Conservation (phyloP, 2,888 invertebrate species). For the Baccha elongata region DNA sequence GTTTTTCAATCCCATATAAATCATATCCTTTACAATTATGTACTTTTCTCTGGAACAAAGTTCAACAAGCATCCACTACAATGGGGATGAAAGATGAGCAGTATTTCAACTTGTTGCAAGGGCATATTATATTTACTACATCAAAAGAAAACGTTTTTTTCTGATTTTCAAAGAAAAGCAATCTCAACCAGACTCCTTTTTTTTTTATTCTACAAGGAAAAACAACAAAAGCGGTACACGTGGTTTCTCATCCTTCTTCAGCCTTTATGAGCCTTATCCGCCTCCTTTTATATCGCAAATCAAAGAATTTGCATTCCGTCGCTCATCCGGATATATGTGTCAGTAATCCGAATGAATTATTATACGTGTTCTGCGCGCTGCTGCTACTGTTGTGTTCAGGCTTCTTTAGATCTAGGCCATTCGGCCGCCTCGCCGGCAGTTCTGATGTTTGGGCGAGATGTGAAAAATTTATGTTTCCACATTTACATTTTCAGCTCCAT, state of each 20-base stretch:
- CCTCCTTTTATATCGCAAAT: conserved; percentile 28
- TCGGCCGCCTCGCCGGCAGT: conserved; percentile 12
- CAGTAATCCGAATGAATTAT: conserved; percentile 64
- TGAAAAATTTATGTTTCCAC: conserved; percentile 55
- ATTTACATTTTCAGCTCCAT: conserved; percentile 48
- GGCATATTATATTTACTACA: conserved; percentile 20
- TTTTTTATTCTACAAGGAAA: conserved; percentile 26
- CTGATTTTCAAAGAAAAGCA: conserved; percentile 39
- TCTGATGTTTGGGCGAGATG: conserved; percentile 61
- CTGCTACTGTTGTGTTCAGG: conserved; percentile 14
- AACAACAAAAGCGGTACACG: conserved; percentile 33
- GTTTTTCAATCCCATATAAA: conserved; percentile 6
- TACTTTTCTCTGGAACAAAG: conserved; percentile 16
- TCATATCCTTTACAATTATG: conserved; percentile 29
- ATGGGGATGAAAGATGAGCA: background rate
- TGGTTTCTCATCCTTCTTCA: conserved; percentile 17
- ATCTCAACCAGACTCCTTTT: conserved; percentile 4
- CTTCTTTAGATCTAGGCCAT: conserved; percentile 62
- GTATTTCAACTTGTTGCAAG: conserved; percentile 26
- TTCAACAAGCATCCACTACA: conserved; percentile 10
- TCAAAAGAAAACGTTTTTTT: conserved; percentile 21
- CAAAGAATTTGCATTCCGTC: conserved; percentile 63
- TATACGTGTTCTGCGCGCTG: conserved; percentile 25
- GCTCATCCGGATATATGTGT: conserved; percentile 54
- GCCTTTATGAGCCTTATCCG: background rate